Evolutionary conservation across 1,140 invertebrate species (phyloP), one percentile per base, ranked within the genome.

Genomic region (Pogonus chalceus): DNA sequence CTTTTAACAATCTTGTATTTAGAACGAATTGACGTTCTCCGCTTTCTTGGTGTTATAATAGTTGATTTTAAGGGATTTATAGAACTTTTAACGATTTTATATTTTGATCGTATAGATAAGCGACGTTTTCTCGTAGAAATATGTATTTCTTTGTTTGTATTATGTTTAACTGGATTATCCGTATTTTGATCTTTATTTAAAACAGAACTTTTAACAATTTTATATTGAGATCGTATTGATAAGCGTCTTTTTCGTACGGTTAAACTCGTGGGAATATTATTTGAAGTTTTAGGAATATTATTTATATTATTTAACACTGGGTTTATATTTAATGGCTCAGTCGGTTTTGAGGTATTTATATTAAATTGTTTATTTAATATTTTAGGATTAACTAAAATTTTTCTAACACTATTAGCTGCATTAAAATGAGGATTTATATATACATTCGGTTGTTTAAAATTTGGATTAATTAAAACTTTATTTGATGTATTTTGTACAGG

Each of bases 371-470:
- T 14, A 53, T 10, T 53, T 14, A 48, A 26, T n/a, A 43, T 26
- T 12, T 56, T 57, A 16, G 57, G 59, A 57, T 60, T 58, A 26
- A 61, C 58, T 24, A 59, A 55, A 23, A 61, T 56, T 55, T 60
- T 58, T 23, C 20, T 58, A 20, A 20, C 1, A 26, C 26, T 18
- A 46, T 20, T 26, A 20, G 23, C 21, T 9, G 23, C 18, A 24
- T 57, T 53, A 58, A 66, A 67, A 51, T 67, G 60, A 10, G 64
- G 67, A 60, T 68, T 69, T 14, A 69, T 55, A 52, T 62, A 63
- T 12, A 67, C 65, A 47, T 59, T 65, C 23, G 56, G 57, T n/a
- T n/a, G n/a, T 21, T 59, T 60, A 53, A 68, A 67, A 50, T 66
- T 63, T 18, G 65, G 65, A 53, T 67, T 67, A 1, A 67, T 58